Base-by-base conservation (phyloP, 2,113 vertebrate genomes). In the Chitala chitala region DNA sequence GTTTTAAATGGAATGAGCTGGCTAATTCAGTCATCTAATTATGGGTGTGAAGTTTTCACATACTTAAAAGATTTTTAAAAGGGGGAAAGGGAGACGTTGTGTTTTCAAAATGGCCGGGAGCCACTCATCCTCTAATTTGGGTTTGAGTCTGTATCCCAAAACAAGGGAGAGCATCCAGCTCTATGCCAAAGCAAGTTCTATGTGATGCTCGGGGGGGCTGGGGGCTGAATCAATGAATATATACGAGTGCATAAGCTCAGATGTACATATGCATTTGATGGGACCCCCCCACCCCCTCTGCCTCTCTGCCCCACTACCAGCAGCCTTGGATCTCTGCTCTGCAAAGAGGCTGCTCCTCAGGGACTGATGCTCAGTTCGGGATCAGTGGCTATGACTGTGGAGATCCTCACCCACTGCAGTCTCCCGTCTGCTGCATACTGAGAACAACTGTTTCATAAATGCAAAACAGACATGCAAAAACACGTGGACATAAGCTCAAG, bases 181-280 rank as follows among this genome's bases (percentile, higher is more conserved):
- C 20, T 20, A 17, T 5, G 24, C 70, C 10, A 3, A 38, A 31
- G 40, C 24, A 48, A 31, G 29, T 29, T 5, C 51, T 26, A 3
- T n/a, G 58, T 15, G 29, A 15, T n/a, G 33, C 72, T 33, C 10
- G 5, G 20, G 58, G 58, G 72, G 20, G 26, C 71, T 51, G 56
- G 53, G 64, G 56, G 42, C 44, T 63, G 72, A 36, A 64, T 73
- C 58, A 5, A 64, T 64, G 58, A 73, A 73, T 73, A 64, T 63
- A 38, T 73, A 61, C 56, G 56, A 48, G 72, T 17, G 72, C 72
- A 44, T 73, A 10, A 31, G 29, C 44, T 48, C 31, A 63, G 29
- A 64, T 73, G 58, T 73, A 50, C 72, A 73, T 73, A 64, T 73
- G 72, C 58, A 64, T 73, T 38, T 73, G 72, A 64, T 73, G 72